phyloP scores from a whole-genome alignment of 2,113 vertebrate genomes.

The Platichthys flesus region DNA sequence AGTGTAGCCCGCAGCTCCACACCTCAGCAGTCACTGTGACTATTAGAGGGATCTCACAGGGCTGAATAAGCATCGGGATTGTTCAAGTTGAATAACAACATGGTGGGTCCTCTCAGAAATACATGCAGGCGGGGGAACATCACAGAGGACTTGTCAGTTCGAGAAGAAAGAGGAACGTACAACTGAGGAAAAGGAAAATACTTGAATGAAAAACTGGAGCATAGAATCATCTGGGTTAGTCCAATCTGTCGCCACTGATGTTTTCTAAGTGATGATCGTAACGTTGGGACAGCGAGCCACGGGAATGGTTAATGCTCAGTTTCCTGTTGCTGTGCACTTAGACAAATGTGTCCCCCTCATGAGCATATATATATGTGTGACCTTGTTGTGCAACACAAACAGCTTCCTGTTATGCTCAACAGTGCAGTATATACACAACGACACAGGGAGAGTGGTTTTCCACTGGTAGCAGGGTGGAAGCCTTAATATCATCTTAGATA shows the following conservation, averaged over 20 bases:
- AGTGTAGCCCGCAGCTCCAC: constrained; percentile 63
- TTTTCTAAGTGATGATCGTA: constrained; percentile 16
- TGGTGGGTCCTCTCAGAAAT: constrained; percentile 41
- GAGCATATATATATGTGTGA: constrained; percentile 10
- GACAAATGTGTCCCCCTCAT: constrained; percentile 20
- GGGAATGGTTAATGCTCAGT: constrained; percentile 9
- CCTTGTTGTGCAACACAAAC: constrained; percentile 22
- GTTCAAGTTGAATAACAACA: constrained; percentile 75
- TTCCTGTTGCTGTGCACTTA: constrained; percentile 6
- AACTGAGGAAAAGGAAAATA: constrained; percentile 16
- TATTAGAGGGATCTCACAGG: constrained; percentile 74
- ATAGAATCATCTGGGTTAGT: not conserved
- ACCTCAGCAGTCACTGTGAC: constrained; percentile 64
- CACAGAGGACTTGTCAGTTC: constrained; percentile 23
- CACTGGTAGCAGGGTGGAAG: not conserved
- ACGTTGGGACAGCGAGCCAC: not conserved
- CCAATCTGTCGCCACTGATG: constrained; percentile 3
- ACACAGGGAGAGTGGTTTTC: constrained; percentile 14
- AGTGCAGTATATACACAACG: not conserved
- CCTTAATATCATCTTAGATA: constrained; percentile 10
- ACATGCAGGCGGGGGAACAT: constrained; percentile 25
- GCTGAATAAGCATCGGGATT: constrained; percentile 68
- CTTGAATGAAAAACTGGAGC: constrained; percentile 5
- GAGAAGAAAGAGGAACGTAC: constrained; percentile 16
- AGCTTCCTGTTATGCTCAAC: not conserved